These are phyloP conservation scores for Caloenas nicobarica DNA, from an alignment of 2,113 vertebrate genomes.

Conservation along the genomic window DNA sequence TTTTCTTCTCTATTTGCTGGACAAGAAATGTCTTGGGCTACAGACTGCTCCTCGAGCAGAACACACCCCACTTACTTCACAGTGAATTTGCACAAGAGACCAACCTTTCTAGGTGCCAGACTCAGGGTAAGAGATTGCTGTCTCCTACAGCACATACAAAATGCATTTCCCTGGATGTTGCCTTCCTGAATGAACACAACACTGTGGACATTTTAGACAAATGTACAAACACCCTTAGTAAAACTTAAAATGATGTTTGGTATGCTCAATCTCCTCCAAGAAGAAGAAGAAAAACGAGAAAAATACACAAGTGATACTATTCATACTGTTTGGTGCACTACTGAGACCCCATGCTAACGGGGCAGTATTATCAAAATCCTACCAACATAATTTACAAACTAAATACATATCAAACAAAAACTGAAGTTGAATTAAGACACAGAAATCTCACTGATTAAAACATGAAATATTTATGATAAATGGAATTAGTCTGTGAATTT, in stretches of 20 bases:
- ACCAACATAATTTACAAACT: background rate
- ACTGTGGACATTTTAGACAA: background rate
- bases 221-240: background rate
- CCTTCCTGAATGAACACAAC: background rate
- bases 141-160: background rate
- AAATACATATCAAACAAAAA: background rate
- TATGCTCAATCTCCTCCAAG: background rate
- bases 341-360: background rate
- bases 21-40: background rate
- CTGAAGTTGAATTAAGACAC: background rate
- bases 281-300: background rate
- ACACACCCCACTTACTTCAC: background rate
- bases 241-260: background rate
- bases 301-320: background rate
- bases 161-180: background rate
- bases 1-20: background rate
- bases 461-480: background rate
- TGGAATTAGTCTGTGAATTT: background rate
- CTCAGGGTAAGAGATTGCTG: background rate
- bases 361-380: background rate
- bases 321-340: background rate
- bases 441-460: background rate
- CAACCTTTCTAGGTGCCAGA: background rate
- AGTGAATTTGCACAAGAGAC: background rate
- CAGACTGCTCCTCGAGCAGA: background rate